phyloP scores from a whole-genome alignment of 2,113 vertebrate species.

The Oceanodroma tethys region DNA sequence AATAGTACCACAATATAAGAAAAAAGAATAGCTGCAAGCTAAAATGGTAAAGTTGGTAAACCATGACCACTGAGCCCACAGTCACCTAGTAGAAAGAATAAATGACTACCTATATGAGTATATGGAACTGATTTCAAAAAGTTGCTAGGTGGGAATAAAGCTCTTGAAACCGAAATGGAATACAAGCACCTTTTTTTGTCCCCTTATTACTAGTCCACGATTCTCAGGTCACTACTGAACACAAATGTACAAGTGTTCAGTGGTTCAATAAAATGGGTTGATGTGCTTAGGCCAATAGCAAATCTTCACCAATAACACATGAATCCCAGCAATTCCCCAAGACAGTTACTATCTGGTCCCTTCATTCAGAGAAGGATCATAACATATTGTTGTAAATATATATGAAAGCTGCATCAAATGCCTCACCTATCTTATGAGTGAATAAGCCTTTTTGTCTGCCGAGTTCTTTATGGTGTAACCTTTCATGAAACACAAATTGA shows the following conservation, averaged over 20 bases:
- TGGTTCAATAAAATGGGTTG: not conserved
- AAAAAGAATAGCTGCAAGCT: not conserved
- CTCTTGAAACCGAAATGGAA: not conserved
- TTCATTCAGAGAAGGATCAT: not conserved
- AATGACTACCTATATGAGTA: not conserved
- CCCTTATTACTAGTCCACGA: fast-evolving
- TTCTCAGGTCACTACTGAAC: not conserved
- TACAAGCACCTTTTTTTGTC: not conserved
- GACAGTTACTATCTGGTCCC: not conserved
- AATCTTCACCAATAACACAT: not conserved
- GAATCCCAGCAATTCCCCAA: not conserved
- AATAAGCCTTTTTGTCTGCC: not conserved
- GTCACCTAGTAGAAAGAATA: not conserved
- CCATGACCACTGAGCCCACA: not conserved
- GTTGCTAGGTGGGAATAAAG: not conserved
- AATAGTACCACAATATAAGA: not conserved
- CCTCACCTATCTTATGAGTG: not conserved
- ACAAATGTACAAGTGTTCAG: not conserved
- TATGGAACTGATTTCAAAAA: not conserved
- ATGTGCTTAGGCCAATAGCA: not conserved
- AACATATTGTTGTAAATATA: not conserved
- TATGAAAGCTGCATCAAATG: not conserved
- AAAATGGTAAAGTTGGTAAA: not conserved
- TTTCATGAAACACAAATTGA: not conserved
- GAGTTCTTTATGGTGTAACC: not conserved